Conservation (phyloP, 2,888 invertebrate genomes). For the Hemithea aestivaria region DNA sequence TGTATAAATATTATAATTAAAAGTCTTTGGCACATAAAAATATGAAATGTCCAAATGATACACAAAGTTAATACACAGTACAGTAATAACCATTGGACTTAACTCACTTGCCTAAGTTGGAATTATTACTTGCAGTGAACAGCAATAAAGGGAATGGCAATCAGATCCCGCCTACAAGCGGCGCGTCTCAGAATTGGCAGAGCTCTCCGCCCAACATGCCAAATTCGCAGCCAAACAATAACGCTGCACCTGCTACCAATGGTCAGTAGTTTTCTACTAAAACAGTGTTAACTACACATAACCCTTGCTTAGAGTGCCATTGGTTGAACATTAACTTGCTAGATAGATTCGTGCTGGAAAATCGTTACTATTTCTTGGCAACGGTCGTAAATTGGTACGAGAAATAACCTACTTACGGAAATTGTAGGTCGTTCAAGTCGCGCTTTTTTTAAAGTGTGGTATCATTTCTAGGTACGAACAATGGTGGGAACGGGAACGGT, state of each 20-base stretch:
- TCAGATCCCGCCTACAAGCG: conserved; percentile 67
- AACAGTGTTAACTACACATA: neutral
- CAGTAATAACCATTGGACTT: too few species aligned
- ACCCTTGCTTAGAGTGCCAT: neutral
- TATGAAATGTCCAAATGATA: too few species aligned
- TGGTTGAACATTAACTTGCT: neutral
- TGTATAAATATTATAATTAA: too few species aligned
- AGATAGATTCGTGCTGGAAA: too few species aligned
- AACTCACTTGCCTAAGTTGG: conserved; percentile 10
- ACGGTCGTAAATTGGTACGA: too few species aligned
- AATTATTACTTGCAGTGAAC: conserved; percentile 63
- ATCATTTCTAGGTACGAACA: conserved; percentile 55
- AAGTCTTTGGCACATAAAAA: too few species aligned
- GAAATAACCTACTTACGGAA: too few species aligned
- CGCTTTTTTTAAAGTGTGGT: too few species aligned
- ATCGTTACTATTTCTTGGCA: too few species aligned
- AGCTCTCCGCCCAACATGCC: conserved; percentile 68
- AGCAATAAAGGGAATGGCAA: conserved; percentile 71
- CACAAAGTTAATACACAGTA: too few species aligned
- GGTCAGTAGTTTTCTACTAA: conserved; percentile 37
- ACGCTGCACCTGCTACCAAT: conserved; percentile 67
- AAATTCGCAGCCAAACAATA: conserved; percentile 71
- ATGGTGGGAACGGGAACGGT: conserved; percentile 60
- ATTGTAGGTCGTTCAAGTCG: too few species aligned
- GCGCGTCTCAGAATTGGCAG: conserved; percentile 67